Evolutionary conservation across 2,888 invertebrate species (phyloP), one percentile per base, ranked within the genome.

Genomic region (Temnothorax unifasciatus): DNA sequence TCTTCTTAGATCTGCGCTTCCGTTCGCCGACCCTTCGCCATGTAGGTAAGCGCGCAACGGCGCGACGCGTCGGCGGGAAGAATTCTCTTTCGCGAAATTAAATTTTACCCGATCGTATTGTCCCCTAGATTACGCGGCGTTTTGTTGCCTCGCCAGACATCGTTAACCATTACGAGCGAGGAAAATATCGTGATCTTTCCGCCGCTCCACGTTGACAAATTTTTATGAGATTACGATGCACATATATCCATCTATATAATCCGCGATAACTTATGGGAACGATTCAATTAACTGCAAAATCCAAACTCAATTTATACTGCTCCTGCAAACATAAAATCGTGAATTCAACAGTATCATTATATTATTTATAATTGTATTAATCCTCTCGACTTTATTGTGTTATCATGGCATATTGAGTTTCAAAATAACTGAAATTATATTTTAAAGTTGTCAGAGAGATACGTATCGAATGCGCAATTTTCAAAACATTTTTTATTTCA

Each of bases 1-100:
- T 90, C 89, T 88, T 83, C 89, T 90, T 89, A 89, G 88, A 88
- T 82, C 87, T 82, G 61, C 25, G 69, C 81, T 87, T 57, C 63
- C 71, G 81, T 75, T 69, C 82, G 59, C 68, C 50, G 52, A 71
- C 76, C 29, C 34, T 77, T 59, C 84, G 44, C 25, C 50, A 44
- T 66, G 29, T 29, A 41, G n/a, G n/a, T n/a, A n/a, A n/a, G 25
- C 68, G 47, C 47, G 29, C 9, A 41, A 44, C 41, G 69, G 73
- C 52, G 44, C 34, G 44, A 13, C 52, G 44, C 34, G 47, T 13
- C 38, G 9, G n/a, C 66, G 11, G 21, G 57, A 73, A 79, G 79
- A 79, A 84, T 82, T 84, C 82, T 47, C 79, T 81, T 47, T 77
- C 54, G 66, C 82, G 63, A 87, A 89, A 88, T 87, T 89, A 83